Evolutionary conservation across 2,888 invertebrate genomes (phyloP).

Genomic region (Lysandra bellargus): DNA sequence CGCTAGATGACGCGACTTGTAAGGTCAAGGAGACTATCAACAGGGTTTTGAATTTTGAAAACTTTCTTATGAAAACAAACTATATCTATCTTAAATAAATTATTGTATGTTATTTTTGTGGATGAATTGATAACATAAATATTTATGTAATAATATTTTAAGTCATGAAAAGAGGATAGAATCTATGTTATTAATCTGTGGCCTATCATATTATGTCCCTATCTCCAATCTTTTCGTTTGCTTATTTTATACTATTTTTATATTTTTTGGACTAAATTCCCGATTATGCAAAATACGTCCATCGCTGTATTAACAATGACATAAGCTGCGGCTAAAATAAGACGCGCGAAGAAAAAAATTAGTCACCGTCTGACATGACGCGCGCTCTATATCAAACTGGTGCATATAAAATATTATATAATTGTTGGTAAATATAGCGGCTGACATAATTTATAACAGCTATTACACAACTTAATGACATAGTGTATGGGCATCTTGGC

Average conservation of each 20-base stretch:
- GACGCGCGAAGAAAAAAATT: constrained; percentile 3
- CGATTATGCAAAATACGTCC: background rate
- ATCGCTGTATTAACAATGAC: constrained; percentile 17
- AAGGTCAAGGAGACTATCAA: background rate
- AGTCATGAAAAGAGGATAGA: no score
- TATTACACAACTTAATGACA: background rate
- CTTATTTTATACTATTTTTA: background rate
- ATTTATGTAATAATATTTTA: no score
- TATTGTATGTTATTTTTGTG: no score
- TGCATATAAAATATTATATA: constrained; percentile 4
- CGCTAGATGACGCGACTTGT: background rate
- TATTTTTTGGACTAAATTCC: background rate
- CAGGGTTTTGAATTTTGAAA: background rate
- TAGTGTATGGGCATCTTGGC: background rate
- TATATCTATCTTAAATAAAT: no score
- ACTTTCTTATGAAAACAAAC: no score
- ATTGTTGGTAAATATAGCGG: constrained; percentile 12
- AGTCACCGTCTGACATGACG: constrained; percentile 3
- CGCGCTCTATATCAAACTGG: constrained; percentile 4
- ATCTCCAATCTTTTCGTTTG: background rate
- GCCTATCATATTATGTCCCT: background rate
- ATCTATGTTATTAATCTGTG: no score
- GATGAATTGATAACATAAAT: no score
- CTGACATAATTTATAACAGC: constrained; percentile 13
- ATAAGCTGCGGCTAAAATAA: constrained; percentile 12